phyloP scores from a whole-genome alignment of 2,113 vertebrate species.

The Rhagologus leucostigma region DNA sequence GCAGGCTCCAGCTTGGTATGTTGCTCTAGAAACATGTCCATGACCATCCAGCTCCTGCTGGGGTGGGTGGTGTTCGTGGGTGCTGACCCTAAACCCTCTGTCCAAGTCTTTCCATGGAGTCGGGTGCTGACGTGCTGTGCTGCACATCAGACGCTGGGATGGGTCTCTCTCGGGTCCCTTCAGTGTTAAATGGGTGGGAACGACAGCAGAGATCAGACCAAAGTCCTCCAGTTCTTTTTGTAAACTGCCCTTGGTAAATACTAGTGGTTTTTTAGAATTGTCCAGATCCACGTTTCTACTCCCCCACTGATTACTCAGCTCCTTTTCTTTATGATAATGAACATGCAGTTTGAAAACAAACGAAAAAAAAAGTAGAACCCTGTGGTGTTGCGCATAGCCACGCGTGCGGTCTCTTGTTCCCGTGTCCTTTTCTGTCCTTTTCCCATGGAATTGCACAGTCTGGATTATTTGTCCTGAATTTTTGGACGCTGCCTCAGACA shows the following conservation, averaged over 20 bases:
- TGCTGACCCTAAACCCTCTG: not conserved
- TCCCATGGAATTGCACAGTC: not conserved
- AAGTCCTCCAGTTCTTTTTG: slow-evolving; percentile 49
- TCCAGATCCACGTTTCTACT: not conserved
- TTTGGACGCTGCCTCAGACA: not conserved
- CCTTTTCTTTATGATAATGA: not conserved
- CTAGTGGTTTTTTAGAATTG: not conserved
- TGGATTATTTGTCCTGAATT: not conserved
- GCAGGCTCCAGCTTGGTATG: not conserved
- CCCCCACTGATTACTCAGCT: not conserved
- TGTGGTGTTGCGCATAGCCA: not conserved
- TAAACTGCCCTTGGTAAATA: slow-evolving; percentile 17
- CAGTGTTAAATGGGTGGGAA: not conserved
- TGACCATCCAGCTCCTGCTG: not conserved
- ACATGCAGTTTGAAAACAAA: not conserved
- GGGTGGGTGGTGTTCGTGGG: not conserved
- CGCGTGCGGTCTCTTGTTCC: not conserved
- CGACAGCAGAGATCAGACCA: slow-evolving; percentile 32
- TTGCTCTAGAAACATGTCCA: not conserved
- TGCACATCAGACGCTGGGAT: not conserved
- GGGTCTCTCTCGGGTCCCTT: not conserved
- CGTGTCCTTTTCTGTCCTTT: not conserved
- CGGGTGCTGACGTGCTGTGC: not conserved
- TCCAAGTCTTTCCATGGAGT: not conserved
- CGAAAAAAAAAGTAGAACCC: not conserved